Evolutionary conservation across 2,888 invertebrate species (phyloP), one percentile per base, ranked within the genome.

Genomic region (Zygaena filipendulae): DNA sequence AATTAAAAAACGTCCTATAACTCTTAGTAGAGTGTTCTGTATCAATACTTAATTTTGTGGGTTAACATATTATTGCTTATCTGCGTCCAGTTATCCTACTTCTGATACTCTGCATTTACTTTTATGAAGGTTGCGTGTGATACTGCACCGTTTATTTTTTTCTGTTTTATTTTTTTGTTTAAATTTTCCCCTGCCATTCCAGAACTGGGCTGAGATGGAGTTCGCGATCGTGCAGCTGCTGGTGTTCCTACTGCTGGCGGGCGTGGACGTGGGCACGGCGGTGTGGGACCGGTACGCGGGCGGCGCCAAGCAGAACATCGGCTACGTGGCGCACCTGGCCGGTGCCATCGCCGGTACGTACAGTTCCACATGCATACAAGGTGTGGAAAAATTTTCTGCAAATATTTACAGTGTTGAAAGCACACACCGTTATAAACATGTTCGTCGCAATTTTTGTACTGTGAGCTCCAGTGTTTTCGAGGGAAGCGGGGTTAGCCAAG

Each of bases 201-300:
- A 95, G 93, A 99, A 99, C 67, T 99, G 96, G 93, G 82, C 85
- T 9, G 95, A 98, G 72, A 99, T 99, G 98, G 92, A 96, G 52
- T 95, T 90, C 58, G 94, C 95, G 1, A 84, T 91, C 40, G 81
- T 92, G 5, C 92, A 97, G 51, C 79, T 97, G 12, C 57, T 91
- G 4, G 85, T 95, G 11, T 92, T 98, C 55, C 45, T 94, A 0
- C 62, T 94, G 4, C 83, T 97, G 39, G 90, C 91, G 3, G 84
- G 82, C 0, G 87, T 90, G 21, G 98, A 99, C 67, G 82, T 95
- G 25, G 92, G 94, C 11, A 88, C 93, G 7, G 96, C 97, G 0
- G 84, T 98, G 16, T 97, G 96, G 70, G 90, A 92, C 58, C 83
- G 94, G 9, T 95, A 96, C 61, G 81, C 87, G 34, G 75, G 85